Evolutionary conservation across 2,113 vertebrate genomes (phyloP).

Genomic region (Chaetodon trifascialis): DNA sequence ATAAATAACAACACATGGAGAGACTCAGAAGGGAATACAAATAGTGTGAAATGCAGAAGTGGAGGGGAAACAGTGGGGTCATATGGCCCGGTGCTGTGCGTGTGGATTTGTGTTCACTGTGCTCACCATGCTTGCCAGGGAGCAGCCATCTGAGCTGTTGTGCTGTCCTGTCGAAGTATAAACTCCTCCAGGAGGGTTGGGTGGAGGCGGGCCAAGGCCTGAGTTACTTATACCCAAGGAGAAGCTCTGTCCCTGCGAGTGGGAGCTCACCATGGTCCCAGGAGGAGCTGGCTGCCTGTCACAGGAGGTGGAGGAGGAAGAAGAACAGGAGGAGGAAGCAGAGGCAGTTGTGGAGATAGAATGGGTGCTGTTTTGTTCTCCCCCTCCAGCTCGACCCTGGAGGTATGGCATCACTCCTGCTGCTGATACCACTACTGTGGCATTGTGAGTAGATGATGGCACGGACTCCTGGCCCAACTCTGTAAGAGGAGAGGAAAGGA

Average conservation of each 20-base stretch:
- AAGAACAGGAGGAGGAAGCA: slow-evolving; percentile 43
- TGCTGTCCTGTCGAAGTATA: slow-evolving; percentile 72
- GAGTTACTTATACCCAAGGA: slow-evolving; percentile 82
- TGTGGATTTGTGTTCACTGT: slow-evolving; percentile 1
- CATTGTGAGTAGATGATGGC: slow-evolving; percentile 74
- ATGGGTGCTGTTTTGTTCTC: slow-evolving; percentile 74
- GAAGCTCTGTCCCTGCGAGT: slow-evolving; percentile 82
- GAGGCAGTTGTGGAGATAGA: slow-evolving; percentile 54
- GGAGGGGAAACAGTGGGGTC: background rate
- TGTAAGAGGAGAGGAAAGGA: slow-evolving; percentile 23
- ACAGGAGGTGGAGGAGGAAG: slow-evolving; percentile 54
- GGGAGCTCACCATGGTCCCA: slow-evolving; percentile 76
- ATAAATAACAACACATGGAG: background rate
- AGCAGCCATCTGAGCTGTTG: slow-evolving; percentile 72
- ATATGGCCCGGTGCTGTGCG: background rate
- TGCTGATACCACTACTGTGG: slow-evolving; percentile 80
- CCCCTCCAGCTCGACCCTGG: slow-evolving; percentile 79
- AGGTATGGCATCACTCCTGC: slow-evolving; percentile 88
- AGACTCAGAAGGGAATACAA: background rate
- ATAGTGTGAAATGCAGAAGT: background rate
- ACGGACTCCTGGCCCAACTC: slow-evolving; percentile 84
- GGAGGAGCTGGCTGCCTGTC: slow-evolving; percentile 84
- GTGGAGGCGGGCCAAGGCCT: slow-evolving; percentile 76
- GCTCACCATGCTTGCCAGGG: slow-evolving; percentile 82
- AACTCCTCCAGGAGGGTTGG: slow-evolving; percentile 74